phyloP scores from a whole-genome alignment of 2,888 invertebrate genomes.

The Phyllotreta striolata region DNA sequence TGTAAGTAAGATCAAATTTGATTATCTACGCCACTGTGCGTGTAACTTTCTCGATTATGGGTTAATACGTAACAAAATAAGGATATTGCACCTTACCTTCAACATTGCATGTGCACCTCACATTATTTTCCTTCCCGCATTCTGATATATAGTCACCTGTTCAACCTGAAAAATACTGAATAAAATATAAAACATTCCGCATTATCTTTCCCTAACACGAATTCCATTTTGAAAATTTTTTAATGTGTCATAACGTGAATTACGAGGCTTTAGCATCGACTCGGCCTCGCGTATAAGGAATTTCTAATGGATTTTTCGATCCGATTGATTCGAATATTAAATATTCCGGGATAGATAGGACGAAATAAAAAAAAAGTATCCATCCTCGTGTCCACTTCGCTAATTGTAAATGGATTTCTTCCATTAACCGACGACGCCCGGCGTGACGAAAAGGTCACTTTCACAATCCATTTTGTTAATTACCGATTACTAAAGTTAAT shows the following conservation, averaged over 20 bases:
- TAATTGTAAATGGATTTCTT: no score
- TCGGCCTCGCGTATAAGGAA: slow-evolving; percentile 4
- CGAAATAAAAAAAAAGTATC: no score
- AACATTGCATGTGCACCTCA: slow-evolving; percentile 53
- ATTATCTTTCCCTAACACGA: slow-evolving; percentile 52
- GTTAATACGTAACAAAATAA: slow-evolving; percentile 49
- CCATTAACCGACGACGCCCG: no score
- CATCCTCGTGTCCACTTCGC: no score
- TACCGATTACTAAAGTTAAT: no score
- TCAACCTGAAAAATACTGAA: slow-evolving; percentile 52
- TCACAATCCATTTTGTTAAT: no score
- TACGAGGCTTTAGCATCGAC: slow-evolving; percentile 7
- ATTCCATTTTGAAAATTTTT: slow-evolving; percentile 47
- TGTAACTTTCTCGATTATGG: slow-evolving; percentile 46
- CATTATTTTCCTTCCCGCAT: slow-evolving; percentile 47
- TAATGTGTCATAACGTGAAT: slow-evolving; percentile 34
- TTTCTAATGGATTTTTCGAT: slow-evolving; percentile 19
- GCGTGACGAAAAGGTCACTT: no score
- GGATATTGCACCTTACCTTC: slow-evolving; percentile 55
- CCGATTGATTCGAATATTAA: slow-evolving; percentile 12
- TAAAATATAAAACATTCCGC: slow-evolving; percentile 51
- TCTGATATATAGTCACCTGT: slow-evolving; percentile 47
- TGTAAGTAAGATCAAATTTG: neutral
- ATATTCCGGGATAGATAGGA: no score
- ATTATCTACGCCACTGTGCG: slow-evolving; percentile 6